Evolutionary conservation across 1,140 invertebrate genomes (phyloP), one percentile per base, ranked within the genome.

Genomic region (Lepidostoma basale): DNA sequence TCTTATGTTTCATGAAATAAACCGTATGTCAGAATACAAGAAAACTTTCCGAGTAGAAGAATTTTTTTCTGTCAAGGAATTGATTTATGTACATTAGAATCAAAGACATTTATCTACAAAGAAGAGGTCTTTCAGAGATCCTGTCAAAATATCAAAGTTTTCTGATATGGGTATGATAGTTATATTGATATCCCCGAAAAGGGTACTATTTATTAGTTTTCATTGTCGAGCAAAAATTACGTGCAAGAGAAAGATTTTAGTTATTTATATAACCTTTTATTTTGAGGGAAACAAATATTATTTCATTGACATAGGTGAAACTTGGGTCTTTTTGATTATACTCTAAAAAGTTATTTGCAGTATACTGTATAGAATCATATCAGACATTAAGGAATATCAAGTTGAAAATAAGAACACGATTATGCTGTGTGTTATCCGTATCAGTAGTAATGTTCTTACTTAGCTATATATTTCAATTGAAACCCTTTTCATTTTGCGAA

Each of bases 111-210:
- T 26, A 49, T 26, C 22, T 18, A 49, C 45, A 49, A 49, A 49
- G 45, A 12, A 49, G 25, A 49, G 25, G 22, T 22, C 45, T 49
- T 49, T 23, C 18, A 49, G 45, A 49, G n/a, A 12, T 22, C 20
- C 45, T 49, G 45, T 49, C 45, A 49, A 49, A 49, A 49, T 23
- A 49, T 49, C 45, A 49, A 49, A 49, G 45, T 49, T 25, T 18
- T 49, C 2, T 49, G 45, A 49, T 25, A 25, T 26, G 45, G 45
- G 45, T 49, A 10, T 25, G 45, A 49, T 49, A 26, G 45, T 49
- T 49, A 49, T 25, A 49, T 49, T 49, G 45, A 25, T 49, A 49
- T 49, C 25, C 20, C 25, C 45, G 45, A 49, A 23, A 49, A 49
- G 45, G 45, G 45, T 49, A 23, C 9, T 49, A 49, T 49, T 49